Base-by-base conservation (phyloP, 2,888 invertebrate species). In the Drosophila atroscutellata region DNA sequence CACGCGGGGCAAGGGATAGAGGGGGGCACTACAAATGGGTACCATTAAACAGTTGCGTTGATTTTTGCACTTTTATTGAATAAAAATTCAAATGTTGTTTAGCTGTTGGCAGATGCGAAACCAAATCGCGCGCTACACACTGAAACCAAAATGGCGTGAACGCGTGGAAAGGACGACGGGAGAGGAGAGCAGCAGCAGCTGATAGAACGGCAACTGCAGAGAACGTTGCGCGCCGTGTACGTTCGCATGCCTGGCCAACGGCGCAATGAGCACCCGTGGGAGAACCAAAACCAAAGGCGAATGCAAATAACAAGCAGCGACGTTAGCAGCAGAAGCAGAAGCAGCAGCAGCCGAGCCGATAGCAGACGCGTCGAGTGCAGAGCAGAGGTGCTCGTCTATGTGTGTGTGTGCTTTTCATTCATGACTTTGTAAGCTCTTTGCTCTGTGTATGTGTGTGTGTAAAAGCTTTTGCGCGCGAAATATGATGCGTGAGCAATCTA, bases 31-130 rank as follows among this genome's bases (percentile, higher is more conserved):
- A 60, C 36, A 71, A 74, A 71, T 66, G 66, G 51, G 30, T 52
- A n/a, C 39, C 59, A 77, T 75, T 77, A 81, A 74, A 71, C 64
- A 79, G 80, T 77, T 68, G 36, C 67, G 73, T 69, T 72, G 60
- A 77, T 78, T 81, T 86, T 83, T 80, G 69, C 77, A 80, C 86
- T 85, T 87, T 83, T 77, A 89, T 89, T 83, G 84, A 76, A 76
- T 73, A 75, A 89, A 89, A 84, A 91, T 91, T 90, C 89, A 89
- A 89, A 90, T 90, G 60, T 75, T 84, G 75, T 67, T 71, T 45
- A 45, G 15, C 20, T 51, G 51, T 20, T 20, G 30, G 69, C 54
- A 56, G 47, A 62, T 62, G 66, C 57, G 60, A 75, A 64, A 65
- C 70, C 50, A 70, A 75, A 80, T 71, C 54, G 71, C 77, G 81